Evolutionary conservation across 2,888 invertebrate species (phyloP).

Genomic region (Drosophila niveifrons): DNA sequence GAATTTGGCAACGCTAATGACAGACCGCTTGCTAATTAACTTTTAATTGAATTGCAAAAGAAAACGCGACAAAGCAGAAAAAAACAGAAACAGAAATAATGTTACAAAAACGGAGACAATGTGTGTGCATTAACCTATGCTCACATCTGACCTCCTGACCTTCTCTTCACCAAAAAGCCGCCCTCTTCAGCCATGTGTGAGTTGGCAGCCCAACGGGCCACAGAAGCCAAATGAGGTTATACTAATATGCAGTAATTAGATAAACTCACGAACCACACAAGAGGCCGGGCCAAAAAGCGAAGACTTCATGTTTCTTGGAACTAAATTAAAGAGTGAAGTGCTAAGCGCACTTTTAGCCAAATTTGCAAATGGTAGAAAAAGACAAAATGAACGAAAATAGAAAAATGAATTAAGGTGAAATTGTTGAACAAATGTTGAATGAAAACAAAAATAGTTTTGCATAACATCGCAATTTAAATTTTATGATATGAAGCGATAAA

Average conservation of each 20-base stretch:
- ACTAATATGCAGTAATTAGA: constrained; percentile 21
- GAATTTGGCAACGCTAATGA: constrained; percentile 47
- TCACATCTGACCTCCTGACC: constrained; percentile 12
- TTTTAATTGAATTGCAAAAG: constrained; percentile 70
- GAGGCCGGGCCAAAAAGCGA: not conserved
- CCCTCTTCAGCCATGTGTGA: not conserved
- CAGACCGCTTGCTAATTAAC: constrained; percentile 61
- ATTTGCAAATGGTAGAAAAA: not conserved
- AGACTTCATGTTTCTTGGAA: not conserved
- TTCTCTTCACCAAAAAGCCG: too few relatives aligned
- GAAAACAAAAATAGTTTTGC: too few relatives aligned
- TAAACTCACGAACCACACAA: not conserved
- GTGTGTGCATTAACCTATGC: constrained; percentile 36
- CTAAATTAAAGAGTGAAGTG: not conserved
- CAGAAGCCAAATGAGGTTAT: constrained; percentile 29
- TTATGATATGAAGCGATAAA: too few relatives aligned
- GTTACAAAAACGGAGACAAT: constrained; percentile 31
- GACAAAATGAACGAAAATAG: not conserved
- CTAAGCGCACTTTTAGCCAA: not conserved
- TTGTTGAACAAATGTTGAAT: too few relatives aligned
- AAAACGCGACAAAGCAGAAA: constrained; percentile 36
- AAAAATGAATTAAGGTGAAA: too few relatives aligned
- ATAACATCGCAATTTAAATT: too few relatives aligned
- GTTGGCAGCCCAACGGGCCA: not conserved
- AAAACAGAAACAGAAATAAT: constrained; percentile 4